Evolutionary conservation across 2,113 vertebrate species (phyloP).

Genomic region (Cavia aperea): DNA sequence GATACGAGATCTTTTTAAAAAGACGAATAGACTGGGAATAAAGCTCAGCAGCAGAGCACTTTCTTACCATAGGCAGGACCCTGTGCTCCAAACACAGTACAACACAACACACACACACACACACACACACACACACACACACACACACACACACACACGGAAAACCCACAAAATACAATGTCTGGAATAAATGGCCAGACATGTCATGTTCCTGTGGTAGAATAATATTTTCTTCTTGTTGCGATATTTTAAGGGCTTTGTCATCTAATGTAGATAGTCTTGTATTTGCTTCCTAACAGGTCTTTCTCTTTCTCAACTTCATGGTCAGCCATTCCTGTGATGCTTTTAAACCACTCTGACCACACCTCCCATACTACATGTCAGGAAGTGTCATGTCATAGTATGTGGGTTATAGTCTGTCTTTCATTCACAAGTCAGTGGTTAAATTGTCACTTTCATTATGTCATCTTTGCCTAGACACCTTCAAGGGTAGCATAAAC

Average conservation of each 20-base stretch:
- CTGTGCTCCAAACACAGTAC: neutral
- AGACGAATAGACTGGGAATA: neutral
- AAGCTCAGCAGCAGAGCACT: neutral
- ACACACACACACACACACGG: too few relatives aligned
- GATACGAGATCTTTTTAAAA: neutral
- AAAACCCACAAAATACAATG: neutral
- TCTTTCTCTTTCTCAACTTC: neutral
- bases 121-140: too few relatives aligned
- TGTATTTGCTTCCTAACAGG: neutral
- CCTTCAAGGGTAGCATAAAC: neutral
- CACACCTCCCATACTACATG: neutral
- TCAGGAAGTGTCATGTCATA: neutral
- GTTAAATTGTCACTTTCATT: neutral
- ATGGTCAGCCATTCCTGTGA: neutral
- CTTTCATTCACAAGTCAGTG: neutral
- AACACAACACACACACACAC: neutral
- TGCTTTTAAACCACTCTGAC: neutral
- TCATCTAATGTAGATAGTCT: neutral
- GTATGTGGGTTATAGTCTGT: neutral
- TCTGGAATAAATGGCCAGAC: neutral
- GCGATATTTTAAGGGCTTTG: neutral
- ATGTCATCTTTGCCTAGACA: neutral
- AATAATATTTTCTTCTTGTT: neutral
- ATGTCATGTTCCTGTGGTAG: neutral
- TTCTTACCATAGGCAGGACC: neutral